Evolutionary conservation across 2,113 vertebrate genomes (phyloP), one percentile per base, ranked within the genome.

Genomic region (Bos taurus): DNA sequence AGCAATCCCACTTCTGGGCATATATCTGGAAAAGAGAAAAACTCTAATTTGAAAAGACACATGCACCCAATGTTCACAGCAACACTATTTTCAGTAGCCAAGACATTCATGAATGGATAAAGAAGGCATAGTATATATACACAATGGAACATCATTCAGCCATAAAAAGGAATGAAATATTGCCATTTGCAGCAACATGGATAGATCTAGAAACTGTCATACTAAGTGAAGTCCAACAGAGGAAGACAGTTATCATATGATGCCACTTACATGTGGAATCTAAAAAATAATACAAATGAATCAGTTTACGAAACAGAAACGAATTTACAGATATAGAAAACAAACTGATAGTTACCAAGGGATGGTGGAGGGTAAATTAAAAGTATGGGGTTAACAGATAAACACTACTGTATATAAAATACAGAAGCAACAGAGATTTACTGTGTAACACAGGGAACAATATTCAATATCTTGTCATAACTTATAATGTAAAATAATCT

Each of bases 71-170:
- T n/a, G 48, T 52, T 52, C 48, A 82, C 5, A 82, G 30, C 48
- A 52, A 50, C 48, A 82, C 17, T 82, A 52, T 52, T 82, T n/a
- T 11, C 80, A 52, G 43, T n/a, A n/a, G 48, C 48, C 17, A 82
- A 82, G 80, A 82, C 48, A 43, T 28, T 43, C 71, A 0, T 43
- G 71, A 52, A 33, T 19, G 80, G 3, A 52, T 52, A n/a, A 82
- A 23, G 80, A 52, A 52, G 80, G 10, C 0, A 0, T n/a, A 3
- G 6, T n/a, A 82, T n/a, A 52, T n/a, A 52, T 52, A n/a, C 15
- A 52, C 80, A 12, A 4, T 82, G 17, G 30, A 81, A n/a, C 6
- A 82, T 48, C n/a, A 82, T 33, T 52, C 80, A 52, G 80, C 17
- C 17, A 23, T 7, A 13, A 52, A 82, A 33, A 82, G 26, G 30